Evolutionary conservation across 2,888 invertebrate species (phyloP).

Genomic region (Aplocera efformata): DNA sequence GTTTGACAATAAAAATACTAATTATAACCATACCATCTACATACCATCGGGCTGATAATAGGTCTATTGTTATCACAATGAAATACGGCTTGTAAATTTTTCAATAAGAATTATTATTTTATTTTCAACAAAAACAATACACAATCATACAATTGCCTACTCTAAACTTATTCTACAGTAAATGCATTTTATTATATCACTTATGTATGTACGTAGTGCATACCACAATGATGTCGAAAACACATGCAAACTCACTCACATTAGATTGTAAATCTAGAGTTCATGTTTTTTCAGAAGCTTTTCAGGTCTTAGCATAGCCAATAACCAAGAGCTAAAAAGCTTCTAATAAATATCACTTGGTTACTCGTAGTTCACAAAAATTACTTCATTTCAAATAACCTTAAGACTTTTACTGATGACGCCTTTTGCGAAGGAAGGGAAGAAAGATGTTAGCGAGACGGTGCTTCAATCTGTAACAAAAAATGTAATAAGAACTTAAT

Average conservation of each 20-base stretch:
- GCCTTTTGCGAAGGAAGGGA: constrained; percentile 70
- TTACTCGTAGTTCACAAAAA: too few species aligned
- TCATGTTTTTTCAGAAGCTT: too few species aligned
- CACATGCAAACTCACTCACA: too few species aligned
- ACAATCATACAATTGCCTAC: constrained; percentile 47
- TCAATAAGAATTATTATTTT: constrained; percentile 74
- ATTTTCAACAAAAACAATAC: constrained; percentile 74
- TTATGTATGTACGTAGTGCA: constrained; percentile 10
- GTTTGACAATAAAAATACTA: too few species aligned
- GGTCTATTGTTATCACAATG: constrained; percentile 11
- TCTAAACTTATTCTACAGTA: constrained; percentile 51
- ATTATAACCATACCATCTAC: too few species aligned
- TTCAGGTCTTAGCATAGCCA: too few species aligned
- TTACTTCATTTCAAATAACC: too few species aligned
- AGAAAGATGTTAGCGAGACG: constrained; percentile 75
- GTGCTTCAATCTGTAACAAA: constrained; percentile 67
- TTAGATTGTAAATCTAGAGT: too few species aligned
- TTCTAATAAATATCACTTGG: not conserved
- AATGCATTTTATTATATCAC: constrained; percentile 60
- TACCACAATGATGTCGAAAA: too few species aligned
- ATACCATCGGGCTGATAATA: too few species aligned
- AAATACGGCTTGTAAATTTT: constrained; percentile 56
- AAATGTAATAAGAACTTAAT: not conserved
- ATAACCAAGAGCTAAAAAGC: not conserved
- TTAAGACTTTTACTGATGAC: constrained; percentile 48